phyloP scores from a whole-genome alignment of 2,888 invertebrate species.

The Thecocarcelia acutangulata region DNA sequence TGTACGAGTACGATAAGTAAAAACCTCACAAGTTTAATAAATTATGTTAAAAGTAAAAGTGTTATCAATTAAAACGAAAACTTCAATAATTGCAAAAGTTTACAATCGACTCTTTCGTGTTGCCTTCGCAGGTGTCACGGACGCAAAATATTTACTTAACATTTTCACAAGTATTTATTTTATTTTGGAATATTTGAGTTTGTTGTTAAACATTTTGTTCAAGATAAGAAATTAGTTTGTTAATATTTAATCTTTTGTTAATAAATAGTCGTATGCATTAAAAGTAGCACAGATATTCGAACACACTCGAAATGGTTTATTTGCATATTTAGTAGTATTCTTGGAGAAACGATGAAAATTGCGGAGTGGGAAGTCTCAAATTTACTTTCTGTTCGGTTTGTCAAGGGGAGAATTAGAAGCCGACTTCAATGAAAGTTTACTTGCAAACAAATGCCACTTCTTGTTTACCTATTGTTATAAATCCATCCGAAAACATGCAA shows the following conservation, averaged over 20 bases:
- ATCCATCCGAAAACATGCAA: neutral
- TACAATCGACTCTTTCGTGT: too few relatives aligned
- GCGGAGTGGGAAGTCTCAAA: neutral
- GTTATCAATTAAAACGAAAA: too few relatives aligned
- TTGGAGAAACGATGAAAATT: too few relatives aligned
- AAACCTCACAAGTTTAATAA: too few relatives aligned
- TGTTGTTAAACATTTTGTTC: slow-evolving; percentile 52
- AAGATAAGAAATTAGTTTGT: slow-evolving; percentile 61
- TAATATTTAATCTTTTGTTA: slow-evolving; percentile 56
- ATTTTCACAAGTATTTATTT: slow-evolving; percentile 45
- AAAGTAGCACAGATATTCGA: neutral
- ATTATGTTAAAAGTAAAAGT: too few relatives aligned
- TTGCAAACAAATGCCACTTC: slow-evolving; percentile 33
- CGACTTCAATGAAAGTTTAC: slow-evolving; percentile 43
- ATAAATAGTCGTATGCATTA: neutral
- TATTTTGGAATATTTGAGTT: slow-evolving; percentile 49
- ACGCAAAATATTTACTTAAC: slow-evolving; percentile 24
- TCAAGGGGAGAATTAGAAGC: slow-evolving; percentile 47
- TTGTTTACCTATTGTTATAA: slow-evolving; percentile 41
- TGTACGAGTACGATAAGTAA: too few relatives aligned
- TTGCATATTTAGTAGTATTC: too few relatives aligned
- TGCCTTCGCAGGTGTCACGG: neutral
- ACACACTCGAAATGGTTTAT: too few relatives aligned
- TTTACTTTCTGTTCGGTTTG: neutral
- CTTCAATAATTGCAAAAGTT: too few relatives aligned